phyloP scores from a whole-genome alignment of 2,888 invertebrate genomes.

The Diachrysia chrysitis region DNA sequence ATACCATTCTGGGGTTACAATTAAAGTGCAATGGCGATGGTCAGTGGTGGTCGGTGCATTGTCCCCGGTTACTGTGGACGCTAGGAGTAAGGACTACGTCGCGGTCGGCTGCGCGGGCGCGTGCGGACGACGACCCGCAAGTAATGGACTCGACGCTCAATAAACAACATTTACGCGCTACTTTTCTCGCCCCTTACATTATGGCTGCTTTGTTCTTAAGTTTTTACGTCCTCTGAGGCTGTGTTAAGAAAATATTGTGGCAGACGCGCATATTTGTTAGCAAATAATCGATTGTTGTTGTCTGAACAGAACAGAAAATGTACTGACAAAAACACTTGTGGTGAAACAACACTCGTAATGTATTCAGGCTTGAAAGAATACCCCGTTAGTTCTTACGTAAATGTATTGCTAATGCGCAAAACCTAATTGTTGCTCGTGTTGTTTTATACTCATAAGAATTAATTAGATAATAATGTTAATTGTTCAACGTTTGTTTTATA shows the following conservation, averaged over 20 bases:
- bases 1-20: constrained; percentile 48
- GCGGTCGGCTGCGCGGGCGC: constrained; percentile 76
- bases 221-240: constrained; percentile 44
- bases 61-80: constrained; percentile 64
- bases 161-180: constrained; percentile 62
- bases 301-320: background rate
- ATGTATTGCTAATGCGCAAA: constrained; percentile 30
- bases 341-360: background rate
- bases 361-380: background rate
- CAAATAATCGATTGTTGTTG: constrained; percentile 40
- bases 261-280: constrained; percentile 21
- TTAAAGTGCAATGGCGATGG: constrained; percentile 55
- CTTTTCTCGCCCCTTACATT: constrained; percentile 55
- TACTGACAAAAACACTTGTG: background rate
- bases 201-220: constrained; percentile 54
- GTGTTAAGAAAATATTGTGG: constrained; percentile 45
- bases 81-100: constrained; percentile 76
- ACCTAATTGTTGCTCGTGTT: constrained; percentile 34
- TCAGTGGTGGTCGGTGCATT: constrained; percentile 70
- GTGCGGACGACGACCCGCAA: constrained; percentile 75
- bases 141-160: constrained; percentile 57
- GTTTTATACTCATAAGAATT: constrained; percentile 24
- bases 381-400: constrained; percentile 39
- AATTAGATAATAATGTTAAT: constrained; percentile 39
- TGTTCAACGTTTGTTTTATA: constrained; percentile 45